phyloP scores from a whole-genome alignment of 2,113 vertebrate species.

The Scortum barcoo region DNA sequence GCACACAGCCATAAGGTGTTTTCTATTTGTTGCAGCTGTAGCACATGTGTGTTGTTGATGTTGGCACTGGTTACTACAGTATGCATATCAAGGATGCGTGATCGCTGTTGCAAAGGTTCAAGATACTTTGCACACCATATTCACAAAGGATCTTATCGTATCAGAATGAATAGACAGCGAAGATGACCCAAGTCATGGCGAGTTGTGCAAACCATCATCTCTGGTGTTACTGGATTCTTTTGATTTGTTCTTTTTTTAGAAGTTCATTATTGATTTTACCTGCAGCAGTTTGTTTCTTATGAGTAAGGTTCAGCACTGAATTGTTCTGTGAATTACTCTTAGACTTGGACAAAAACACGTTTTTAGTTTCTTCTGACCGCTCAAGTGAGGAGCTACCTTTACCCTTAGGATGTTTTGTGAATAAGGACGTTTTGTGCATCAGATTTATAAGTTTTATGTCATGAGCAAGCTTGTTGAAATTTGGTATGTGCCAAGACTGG shows the following conservation, averaged over 20 bases:
- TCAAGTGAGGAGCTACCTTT: neutral
- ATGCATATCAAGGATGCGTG: neutral
- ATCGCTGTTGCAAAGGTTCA: neutral
- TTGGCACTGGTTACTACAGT: conserved; percentile 9
- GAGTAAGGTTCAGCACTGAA: neutral
- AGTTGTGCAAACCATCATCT: neutral
- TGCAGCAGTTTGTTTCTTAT: neutral
- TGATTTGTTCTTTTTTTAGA: neutral
- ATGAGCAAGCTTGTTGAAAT: neutral
- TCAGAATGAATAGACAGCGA: too few relatives aligned
- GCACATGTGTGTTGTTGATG: conserved; percentile 6
- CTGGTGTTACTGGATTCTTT: neutral
- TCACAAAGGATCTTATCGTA: conserved; percentile 1
- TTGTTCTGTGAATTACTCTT: neutral
- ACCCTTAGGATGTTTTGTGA: neutral
- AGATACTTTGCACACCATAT: conserved; percentile 5
- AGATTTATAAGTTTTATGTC: neutral
- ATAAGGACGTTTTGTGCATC: neutral
- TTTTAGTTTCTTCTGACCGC: neutral
- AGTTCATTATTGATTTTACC: neutral
- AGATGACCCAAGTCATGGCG: neutral
- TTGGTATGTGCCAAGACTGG: neutral
- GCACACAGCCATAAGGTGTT: conserved; percentile 15
- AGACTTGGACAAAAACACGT: neutral
- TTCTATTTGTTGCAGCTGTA: neutral